A percentile compares a stretch with the other conserved stretches of the same genome.
Evolutionary conservation across 1,140 invertebrate species (phyloP).

Genomic region (Homarus americanus): DNA sequence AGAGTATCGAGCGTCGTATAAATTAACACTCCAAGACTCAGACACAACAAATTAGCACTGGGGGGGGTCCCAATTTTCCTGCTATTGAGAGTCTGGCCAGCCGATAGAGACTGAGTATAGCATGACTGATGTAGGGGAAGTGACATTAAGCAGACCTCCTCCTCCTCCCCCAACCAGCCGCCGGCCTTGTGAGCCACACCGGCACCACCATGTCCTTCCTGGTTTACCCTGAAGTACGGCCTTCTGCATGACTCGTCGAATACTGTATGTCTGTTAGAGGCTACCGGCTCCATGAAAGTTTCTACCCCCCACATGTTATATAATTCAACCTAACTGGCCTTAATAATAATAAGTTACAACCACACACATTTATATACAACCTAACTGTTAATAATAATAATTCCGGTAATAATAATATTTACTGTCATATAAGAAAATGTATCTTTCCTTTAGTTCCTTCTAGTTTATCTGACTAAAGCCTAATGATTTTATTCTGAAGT

Average conservation of each 20-base stretch:
- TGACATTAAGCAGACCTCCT: not conserved
- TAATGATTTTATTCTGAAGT: too few relatives aligned
- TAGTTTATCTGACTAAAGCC: too few relatives aligned
- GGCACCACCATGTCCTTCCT: conserved; percentile 2
- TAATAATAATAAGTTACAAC: too few relatives aligned
- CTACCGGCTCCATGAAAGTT: not conserved
- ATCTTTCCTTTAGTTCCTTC: too few relatives aligned
- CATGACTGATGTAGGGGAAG: not conserved
- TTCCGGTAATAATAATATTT: too few relatives aligned
- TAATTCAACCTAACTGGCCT: not conserved
- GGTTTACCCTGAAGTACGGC: not conserved
- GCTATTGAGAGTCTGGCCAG: not conserved
- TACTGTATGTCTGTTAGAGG: not conserved
- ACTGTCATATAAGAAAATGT: too few relatives aligned
- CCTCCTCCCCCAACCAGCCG: not conserved
- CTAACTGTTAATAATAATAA: too few relatives aligned
- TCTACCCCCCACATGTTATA: not conserved
- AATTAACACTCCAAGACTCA: too few relatives aligned
- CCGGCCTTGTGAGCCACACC: not conserved
- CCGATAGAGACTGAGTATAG: not conserved
- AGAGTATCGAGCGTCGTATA: too few relatives aligned
- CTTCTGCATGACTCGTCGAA: not conserved
- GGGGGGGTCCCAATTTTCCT: too few relatives aligned
- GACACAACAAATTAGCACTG: too few relatives aligned
- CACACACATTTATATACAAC: too few relatives aligned